Evolutionary conservation across 2,888 invertebrate species (phyloP).

Genomic region (Vanessa cardui): DNA sequence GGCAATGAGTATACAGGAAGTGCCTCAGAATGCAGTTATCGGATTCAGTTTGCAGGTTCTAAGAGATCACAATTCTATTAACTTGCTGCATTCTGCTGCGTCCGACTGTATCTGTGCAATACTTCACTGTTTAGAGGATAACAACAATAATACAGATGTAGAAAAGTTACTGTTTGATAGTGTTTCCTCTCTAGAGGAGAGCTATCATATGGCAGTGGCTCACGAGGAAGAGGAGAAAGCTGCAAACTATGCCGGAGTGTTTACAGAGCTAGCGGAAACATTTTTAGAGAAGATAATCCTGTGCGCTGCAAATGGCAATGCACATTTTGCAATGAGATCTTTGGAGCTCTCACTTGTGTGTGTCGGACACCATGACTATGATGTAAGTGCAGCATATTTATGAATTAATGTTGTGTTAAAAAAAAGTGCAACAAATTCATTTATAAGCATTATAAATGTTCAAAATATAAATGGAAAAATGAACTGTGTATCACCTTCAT

Average conservation of each 20-base stretch:
- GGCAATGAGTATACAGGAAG: constrained; percentile 88
- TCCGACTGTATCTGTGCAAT: constrained; percentile 95
- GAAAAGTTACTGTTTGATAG: constrained; percentile 92
- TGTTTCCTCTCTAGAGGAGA: constrained; percentile 89
- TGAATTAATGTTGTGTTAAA: background rate
- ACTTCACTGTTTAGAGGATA: constrained; percentile 91
- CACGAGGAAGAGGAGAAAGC: constrained; percentile 97
- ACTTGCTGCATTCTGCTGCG: constrained; percentile 92
- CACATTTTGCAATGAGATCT: constrained; percentile 91
- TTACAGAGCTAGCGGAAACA: constrained; percentile 96
- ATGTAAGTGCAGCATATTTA: constrained; percentile 76
- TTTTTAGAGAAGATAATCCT: constrained; percentile 92
- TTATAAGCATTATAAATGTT: no score
- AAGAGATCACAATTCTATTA: constrained; percentile 82
- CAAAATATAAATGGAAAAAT: no score
- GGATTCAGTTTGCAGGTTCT: constrained; percentile 88
- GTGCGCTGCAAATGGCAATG: constrained; percentile 81
- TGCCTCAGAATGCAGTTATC: constrained; percentile 88
- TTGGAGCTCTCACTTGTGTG: constrained; percentile 95
- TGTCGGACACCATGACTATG: constrained; percentile 98
- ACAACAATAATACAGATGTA: constrained; percentile 87
- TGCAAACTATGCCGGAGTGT: constrained; percentile 96
- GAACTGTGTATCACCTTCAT: no score
- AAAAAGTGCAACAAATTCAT: no score
- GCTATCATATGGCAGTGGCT: constrained; percentile 95